Evolutionary conservation across 2,888 invertebrate species (phyloP).

Genomic region (Vanessa cardui): DNA sequence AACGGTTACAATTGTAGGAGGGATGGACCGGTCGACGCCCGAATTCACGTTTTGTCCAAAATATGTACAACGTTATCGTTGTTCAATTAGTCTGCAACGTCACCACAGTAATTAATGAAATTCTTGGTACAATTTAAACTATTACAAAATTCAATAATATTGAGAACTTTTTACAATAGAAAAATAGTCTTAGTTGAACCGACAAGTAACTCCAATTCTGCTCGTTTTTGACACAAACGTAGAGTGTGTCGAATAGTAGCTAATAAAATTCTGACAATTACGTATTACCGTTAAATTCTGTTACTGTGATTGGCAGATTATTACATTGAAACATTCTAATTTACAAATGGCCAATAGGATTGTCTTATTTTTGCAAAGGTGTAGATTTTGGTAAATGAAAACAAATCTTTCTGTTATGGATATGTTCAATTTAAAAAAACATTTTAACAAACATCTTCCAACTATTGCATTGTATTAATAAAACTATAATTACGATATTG

Average conservation of each 20-base stretch:
- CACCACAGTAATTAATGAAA: slow-evolving; percentile 30
- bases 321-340: slow-evolving; percentile 17
- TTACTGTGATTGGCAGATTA: slow-evolving; percentile 16
- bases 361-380: slow-evolving; percentile 1
- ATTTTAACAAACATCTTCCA: too few relatives aligned
- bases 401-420: slow-evolving; percentile 15
- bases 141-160: slow-evolving; percentile 15
- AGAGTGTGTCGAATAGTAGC: slow-evolving; percentile 23
- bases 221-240: slow-evolving; percentile 28
- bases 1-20: slow-evolving; percentile 73
- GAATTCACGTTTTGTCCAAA: slow-evolving; percentile 68
- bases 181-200: slow-evolving; percentile 15
- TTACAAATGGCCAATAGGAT: slow-evolving; percentile 26
- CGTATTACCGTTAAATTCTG: slow-evolving; percentile 12
- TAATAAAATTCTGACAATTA: slow-evolving; percentile 19
- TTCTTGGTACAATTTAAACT: slow-evolving; percentile 6
- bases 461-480: too few relatives aligned
- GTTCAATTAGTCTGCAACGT: slow-evolving; percentile 39
- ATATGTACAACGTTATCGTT: slow-evolving; percentile 53
- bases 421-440: slow-evolving; percentile 11
- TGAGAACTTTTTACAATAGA: slow-evolving; percentile 9
- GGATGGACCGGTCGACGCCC: slow-evolving; percentile 82
- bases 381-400: slow-evolving; percentile 23
- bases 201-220: slow-evolving; percentile 32
- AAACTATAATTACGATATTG: too few relatives aligned